Evolutionary conservation across 2,888 invertebrate species (phyloP).

Genomic region (Leptura quadrifasciata): DNA sequence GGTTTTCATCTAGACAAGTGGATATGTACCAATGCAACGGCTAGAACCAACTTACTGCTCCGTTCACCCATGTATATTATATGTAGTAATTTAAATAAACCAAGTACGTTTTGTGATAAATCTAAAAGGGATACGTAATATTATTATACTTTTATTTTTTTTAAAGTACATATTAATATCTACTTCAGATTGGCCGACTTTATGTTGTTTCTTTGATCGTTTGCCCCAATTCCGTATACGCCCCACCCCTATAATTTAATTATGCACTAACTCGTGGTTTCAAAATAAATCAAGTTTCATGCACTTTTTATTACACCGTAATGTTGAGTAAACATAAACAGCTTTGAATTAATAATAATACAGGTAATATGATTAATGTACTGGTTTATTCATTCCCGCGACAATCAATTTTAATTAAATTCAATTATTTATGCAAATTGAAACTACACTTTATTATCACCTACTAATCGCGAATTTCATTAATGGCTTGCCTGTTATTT

Average conservation of each 20-base stretch:
- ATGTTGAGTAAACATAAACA: conserved; percentile 34
- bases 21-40: too few relatives aligned
- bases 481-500: conserved; percentile 7
- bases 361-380: conserved; percentile 18
- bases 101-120: too few relatives aligned
- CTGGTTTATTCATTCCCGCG: background rate
- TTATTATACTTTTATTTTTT: too few relatives aligned
- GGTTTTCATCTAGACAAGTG: too few relatives aligned
- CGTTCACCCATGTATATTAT: too few relatives aligned
- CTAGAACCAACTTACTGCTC: too few relatives aligned
- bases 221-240: background rate
- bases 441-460: conserved; percentile 10
- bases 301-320: conserved; percentile 33
- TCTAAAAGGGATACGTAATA: too few relatives aligned
- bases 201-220: background rate
- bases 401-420: conserved; percentile 19
- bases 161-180: too few relatives aligned
- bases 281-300: conserved; percentile 28
- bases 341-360: conserved; percentile 28
- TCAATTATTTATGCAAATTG: conserved; percentile 35
- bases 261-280: conserved; percentile 8
- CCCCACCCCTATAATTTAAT: background rate
- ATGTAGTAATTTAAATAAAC: too few relatives aligned
- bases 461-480: background rate
- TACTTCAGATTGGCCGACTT: background rate